These are phyloP conservation scores for Lasius platythorax DNA, from an alignment of 2,888 invertebrate species.

Conservation along the genomic window DNA sequence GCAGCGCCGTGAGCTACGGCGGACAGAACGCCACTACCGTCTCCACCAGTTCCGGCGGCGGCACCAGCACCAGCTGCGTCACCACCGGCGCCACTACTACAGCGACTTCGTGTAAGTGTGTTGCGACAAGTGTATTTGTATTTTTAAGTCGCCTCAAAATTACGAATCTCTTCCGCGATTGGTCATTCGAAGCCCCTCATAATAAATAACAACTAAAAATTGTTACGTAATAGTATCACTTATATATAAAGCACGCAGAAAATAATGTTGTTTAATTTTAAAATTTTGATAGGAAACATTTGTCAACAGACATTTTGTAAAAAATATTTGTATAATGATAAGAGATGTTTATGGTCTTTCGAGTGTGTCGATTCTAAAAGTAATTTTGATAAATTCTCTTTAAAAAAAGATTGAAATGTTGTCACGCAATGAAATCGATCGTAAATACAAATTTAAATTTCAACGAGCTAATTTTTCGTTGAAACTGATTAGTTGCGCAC, in stretches of 20 bases:
- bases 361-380: background rate
- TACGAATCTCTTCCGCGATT: background rate
- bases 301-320: too few relatives aligned
- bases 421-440: too few relatives aligned
- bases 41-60: slow-evolving; percentile 69
- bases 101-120: slow-evolving; percentile 68
- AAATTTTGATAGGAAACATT: too few relatives aligned
- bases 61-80: slow-evolving; percentile 43
- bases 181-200: background rate
- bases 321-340: background rate
- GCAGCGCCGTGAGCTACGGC: slow-evolving; percentile 83
- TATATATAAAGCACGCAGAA: background rate
- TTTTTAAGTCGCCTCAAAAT: background rate
- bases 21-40: slow-evolving; percentile 78
- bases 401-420: too few relatives aligned
- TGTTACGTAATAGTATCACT: background rate
- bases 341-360: background rate
- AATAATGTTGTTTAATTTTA: too few relatives aligned
- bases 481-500: too few relatives aligned
- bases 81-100: slow-evolving; percentile 68
- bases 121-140: background rate
- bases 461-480: too few relatives aligned
- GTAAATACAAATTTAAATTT: too few relatives aligned
- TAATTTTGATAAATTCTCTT: background rate
- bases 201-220: background rate